Evolutionary conservation across 2,797 vertebrate species (phyloP).

Genomic region (Danio jaintianensis): DNA sequence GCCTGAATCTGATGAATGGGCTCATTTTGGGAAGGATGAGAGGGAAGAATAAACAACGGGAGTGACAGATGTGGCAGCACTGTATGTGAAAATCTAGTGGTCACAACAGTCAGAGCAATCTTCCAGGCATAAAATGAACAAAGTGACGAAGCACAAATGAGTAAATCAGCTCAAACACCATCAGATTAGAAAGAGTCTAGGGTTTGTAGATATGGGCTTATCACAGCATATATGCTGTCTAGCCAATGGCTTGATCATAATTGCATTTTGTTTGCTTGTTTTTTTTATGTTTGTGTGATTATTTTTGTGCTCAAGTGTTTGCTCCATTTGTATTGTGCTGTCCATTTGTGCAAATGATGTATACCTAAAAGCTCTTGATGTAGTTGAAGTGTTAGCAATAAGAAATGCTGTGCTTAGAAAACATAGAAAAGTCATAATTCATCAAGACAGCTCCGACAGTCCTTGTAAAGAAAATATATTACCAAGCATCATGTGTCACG

Average conservation of each 20-base stretch:
- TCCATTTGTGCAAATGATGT: background rate
- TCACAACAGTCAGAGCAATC: conserved; percentile 71
- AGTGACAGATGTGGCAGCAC: conserved; percentile 69
- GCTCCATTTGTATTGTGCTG: background rate
- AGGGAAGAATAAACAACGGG: conserved; percentile 66
- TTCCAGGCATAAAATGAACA: conserved; percentile 75
- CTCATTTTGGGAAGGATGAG: conserved; percentile 68
- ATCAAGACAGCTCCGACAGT: background rate
- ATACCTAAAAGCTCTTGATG: background rate
- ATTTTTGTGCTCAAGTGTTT: background rate
- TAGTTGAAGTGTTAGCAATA: background rate
- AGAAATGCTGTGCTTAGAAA: background rate
- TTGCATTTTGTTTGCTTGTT: background rate
- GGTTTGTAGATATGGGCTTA: conserved; percentile 14
- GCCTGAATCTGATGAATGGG: conserved; percentile 68
- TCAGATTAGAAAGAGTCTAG: conserved; percentile 42
- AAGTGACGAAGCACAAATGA: conserved; percentile 63
- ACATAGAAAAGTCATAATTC: conserved; percentile 5
- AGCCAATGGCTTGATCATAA: background rate
- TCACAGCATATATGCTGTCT: conserved; percentile 15
- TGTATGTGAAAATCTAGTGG: conserved; percentile 70
- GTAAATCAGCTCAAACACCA: conserved; percentile 62
- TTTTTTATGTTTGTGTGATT: background rate
- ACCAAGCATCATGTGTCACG: no score
- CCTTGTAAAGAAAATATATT: no score